A percentile compares a stretch with the other conserved stretches of the same genome.
Evolutionary conservation across 2,888 invertebrate genomes (phyloP).

Genomic region (Autographa pulchrina): DNA sequence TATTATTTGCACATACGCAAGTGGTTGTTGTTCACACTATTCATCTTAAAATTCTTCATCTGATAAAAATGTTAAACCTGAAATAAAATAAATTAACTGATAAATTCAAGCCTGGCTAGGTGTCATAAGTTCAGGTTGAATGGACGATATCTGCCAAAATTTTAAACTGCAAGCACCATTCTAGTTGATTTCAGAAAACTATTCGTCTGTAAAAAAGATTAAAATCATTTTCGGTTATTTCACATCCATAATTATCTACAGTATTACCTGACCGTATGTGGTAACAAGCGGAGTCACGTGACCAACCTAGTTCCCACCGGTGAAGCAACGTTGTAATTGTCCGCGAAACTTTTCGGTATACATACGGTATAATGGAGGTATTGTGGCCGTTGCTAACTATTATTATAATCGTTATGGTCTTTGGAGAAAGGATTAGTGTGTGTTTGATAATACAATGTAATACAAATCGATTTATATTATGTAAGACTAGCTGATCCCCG

Average conservation of each 20-base stretch:
- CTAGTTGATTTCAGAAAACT: too few relatives aligned
- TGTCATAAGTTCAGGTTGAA: too few relatives aligned
- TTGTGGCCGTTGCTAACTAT: background rate
- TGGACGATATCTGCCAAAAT: too few relatives aligned
- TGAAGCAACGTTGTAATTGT: constrained; percentile 48
- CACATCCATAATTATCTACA: constrained; percentile 1
- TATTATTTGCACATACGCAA: too few relatives aligned
- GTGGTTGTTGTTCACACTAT: too few relatives aligned
- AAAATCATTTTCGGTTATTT: background rate
- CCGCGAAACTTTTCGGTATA: constrained; percentile 38
- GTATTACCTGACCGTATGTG: constrained; percentile 37
- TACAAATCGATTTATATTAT: too few relatives aligned
- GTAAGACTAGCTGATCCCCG: too few relatives aligned
- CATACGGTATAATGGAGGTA: background rate
- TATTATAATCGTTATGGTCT: constrained; percentile 27
- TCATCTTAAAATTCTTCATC: too few relatives aligned
- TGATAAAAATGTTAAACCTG: too few relatives aligned
- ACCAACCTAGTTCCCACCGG: constrained; percentile 53
- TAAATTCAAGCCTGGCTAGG: too few relatives aligned
- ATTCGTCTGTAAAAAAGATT: background rate
- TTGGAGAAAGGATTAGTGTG: background rate
- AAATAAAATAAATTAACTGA: too few relatives aligned
- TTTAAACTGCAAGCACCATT: too few relatives aligned
- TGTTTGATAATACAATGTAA: background rate
- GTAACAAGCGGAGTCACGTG: constrained; percentile 31